phyloP scores from a whole-genome alignment of 1,140 invertebrate species.

The Neodiprion virginianus region DNA sequence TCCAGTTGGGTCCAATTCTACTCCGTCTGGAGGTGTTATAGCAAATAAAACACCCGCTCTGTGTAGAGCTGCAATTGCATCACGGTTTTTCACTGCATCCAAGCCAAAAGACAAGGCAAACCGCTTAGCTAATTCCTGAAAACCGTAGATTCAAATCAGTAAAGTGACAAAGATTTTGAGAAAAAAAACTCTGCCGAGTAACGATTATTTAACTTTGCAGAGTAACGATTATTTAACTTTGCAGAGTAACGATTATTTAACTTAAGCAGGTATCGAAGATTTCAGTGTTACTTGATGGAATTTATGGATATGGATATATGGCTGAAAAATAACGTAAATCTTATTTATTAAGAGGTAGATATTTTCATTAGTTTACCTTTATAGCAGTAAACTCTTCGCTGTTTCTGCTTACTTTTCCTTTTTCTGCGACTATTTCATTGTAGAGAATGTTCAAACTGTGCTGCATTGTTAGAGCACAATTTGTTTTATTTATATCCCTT shows the following conservation, averaged over 20 bases:
- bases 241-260: no score
- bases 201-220: no score
- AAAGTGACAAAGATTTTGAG: constrained; percentile 16
- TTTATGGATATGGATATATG: no score
- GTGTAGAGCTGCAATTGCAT: constrained; percentile 95
- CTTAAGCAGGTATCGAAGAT: no score
- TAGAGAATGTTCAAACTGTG: constrained; percentile 89
- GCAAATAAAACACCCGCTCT: constrained; percentile 93
- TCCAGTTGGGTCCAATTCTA: constrained; percentile 73
- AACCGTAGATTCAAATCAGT: constrained; percentile 37
- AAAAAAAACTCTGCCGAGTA: not conserved
- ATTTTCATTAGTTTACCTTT: constrained; percentile 66
- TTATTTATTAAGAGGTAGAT: no score
- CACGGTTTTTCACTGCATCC: constrained; percentile 96
- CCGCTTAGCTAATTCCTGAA: constrained; percentile 90
- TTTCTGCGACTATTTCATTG: constrained; percentile 72
- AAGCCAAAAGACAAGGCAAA: constrained; percentile 97
- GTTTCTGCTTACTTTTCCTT: constrained; percentile 70
- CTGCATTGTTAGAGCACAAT: constrained; percentile 94
- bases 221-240: no score
- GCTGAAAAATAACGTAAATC: no score
- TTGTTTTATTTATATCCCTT: constrained; percentile 96
- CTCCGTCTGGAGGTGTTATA: constrained; percentile 70
- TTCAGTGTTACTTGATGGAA: no score
- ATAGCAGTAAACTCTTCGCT: constrained; percentile 85